Conservation (phyloP, 2,113 vertebrate species). For the Psittacus erithacus region DNA sequence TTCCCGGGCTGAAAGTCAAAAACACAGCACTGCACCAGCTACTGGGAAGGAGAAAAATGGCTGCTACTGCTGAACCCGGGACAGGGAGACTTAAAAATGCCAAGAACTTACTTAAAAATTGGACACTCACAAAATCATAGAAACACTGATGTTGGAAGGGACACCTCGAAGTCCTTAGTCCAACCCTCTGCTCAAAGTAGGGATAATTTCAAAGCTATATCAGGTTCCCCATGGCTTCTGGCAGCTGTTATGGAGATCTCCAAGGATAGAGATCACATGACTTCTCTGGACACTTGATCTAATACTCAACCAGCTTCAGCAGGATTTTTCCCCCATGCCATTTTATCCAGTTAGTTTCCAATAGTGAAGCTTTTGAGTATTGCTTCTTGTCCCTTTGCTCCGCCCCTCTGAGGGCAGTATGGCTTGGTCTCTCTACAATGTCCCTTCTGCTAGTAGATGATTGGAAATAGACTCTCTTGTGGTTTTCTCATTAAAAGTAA, state of each 20-base stretch:
- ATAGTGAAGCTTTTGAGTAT: not conserved
- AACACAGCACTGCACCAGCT: too few relatives aligned
- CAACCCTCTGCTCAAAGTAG: not conserved
- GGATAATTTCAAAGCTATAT: not conserved
- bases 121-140: not conserved
- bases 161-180: not conserved
- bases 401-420: not conserved
- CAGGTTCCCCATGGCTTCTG: not conserved
- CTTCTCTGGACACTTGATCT: not conserved
- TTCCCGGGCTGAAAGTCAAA: too few relatives aligned
- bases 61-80: too few relatives aligned
- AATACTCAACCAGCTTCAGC: not conserved
- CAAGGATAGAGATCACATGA: not conserved
- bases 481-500: not conserved
- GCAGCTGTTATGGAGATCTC: not conserved
- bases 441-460: not conserved
- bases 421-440: not conserved
- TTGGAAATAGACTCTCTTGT: not conserved
- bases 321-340: rapidly evolving
- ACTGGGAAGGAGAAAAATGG: too few relatives aligned
- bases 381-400: not conserved
- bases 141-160: not conserved
- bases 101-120: not conserved
- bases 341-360: not conserved
- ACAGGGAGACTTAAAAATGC: not conserved